A percentile compares a stretch with the other conserved stretches of the same genome.
Evolutionary conservation across 2,888 invertebrate genomes (phyloP).

Genomic region (Amphimallon solstitiale): DNA sequence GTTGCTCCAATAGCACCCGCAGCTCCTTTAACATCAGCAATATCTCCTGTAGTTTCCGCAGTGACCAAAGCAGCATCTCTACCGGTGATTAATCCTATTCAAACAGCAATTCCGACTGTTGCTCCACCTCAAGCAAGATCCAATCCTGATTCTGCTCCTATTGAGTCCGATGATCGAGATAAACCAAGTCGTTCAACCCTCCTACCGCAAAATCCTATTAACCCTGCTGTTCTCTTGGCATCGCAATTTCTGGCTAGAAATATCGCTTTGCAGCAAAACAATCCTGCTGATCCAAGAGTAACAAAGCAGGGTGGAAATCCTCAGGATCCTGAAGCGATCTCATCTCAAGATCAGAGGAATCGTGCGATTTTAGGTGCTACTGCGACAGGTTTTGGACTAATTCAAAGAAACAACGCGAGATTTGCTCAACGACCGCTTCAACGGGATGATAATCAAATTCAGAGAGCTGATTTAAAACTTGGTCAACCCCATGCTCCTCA

Average conservation of each 20-base stretch:
- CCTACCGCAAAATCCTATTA: not conserved
- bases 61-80: not conserved
- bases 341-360: not conserved
- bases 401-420: not conserved
- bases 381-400: not conserved
- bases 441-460: not conserved
- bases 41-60: not conserved
- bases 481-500: not conserved
- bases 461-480: conserved; percentile 3
- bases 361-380: not conserved
- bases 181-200: no score
- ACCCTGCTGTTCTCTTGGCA: conserved; percentile 2
- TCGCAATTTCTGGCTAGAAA: conserved; percentile 20
- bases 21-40: not conserved
- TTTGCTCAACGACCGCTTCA: not conserved
- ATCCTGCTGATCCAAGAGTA: not conserved
- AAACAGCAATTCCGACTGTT: not conserved
- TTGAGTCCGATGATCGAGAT: no score
- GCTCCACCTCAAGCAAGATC: not conserved
- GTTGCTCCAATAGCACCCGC: not conserved
- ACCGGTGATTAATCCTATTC: not conserved
- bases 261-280: not conserved
- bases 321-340: not conserved
- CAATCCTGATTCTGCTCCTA: not conserved
- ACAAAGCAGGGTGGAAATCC: not conserved